Evolutionary conservation across 2,797 vertebrate species (phyloP), one percentile per base, ranked within the genome.

Genomic region (Hoplostethus mediterraneus): DNA sequence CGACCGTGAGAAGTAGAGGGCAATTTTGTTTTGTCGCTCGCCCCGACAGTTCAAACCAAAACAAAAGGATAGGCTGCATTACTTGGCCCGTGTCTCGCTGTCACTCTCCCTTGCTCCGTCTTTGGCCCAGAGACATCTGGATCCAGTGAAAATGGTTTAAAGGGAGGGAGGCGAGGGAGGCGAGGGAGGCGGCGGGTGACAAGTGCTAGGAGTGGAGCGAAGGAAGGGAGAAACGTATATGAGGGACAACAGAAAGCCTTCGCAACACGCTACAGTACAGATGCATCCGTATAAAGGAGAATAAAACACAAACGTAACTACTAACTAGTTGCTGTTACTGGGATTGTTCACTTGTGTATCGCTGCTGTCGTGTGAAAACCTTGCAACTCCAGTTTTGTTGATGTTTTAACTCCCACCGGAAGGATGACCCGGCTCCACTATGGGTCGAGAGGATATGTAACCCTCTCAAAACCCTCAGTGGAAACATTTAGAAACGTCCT

Each of bases 41-140:
- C 58, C 60, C 73, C 76, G 90, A 91, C 84, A 77, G 84, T 87
- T 90, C 72, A 60, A 84, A 87, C 83, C 82, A 87, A 90, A 89
- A 89, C 83, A 89, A 82, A 88, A 58, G 62, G 65, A 74, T 84
- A 79, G 75, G 77, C 82, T 84, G 82, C 65, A 67, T 49, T 71
- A 77, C 71, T 79, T 74, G 64, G 74, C 67, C 56, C 65, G 9
- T 55, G 75, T 75, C 42, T 71, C 56, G 36, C 58, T 78, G 58
- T 54, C 25, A 7, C 56, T 67, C 60, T 68, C 52, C 33, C 21
- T 21, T 21, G 21, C 21, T 21, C 21, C 21, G 21, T 21, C n/a
- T 64, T 38, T 44, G 51, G 71, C n/a, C 51, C 75, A 71, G 75
- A 77, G 87, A 91, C 90, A 93, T 92, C 92, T 92, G 91, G 90